Evolutionary conservation across 1,140 invertebrate species (phyloP), one percentile per base, ranked within the genome.

Genomic region (Heliconius eleuchia): DNA sequence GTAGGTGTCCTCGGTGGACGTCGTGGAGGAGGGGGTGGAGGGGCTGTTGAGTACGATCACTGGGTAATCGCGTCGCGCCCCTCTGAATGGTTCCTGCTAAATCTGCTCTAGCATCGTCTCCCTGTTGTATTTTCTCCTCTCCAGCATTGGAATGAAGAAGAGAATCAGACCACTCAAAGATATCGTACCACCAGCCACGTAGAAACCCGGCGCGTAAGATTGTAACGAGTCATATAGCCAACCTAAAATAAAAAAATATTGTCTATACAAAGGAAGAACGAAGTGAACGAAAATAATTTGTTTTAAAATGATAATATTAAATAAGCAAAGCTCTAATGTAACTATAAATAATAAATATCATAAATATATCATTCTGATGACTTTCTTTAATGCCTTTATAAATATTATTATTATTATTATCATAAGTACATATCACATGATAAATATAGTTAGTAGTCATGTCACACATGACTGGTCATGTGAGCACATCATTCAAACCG

Each of bases 121-220:
- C 74, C 87, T 79, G 39, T 85, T 83, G 55, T 83, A 83, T 52
- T 82, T 87, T 72, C 94, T 91, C 78, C 95, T 95, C 91, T 98
- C 96, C 42, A 99, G 86, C n/a, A 96, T 94, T 2, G 98, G 98
- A 86, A 99, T 97, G 71, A 96, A 89, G 91, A 98, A 99, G 60
- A 99, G 95, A 94, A 99, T 98, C 8, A 98, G 30, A 13, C 99
- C 99, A 92, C 98, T 98, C 30, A 98, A 74, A 1, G 97, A 96
- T 70, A 99, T 98, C 90, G 97, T 97, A 2, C 95, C 89, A 3
- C 98, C 98, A 11, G 97, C 97, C 57, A 98, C 94, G 77, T 96
- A 96, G 91, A 99, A 99, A 5, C 97, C 98, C 19, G 97, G 96
- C 87, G 97, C 95, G 91, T 99, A 99, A 7, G 97, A 97, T n/a